Conservation (phyloP, 2,113 vertebrate genomes). For the Variabilichromis moorii region DNA sequence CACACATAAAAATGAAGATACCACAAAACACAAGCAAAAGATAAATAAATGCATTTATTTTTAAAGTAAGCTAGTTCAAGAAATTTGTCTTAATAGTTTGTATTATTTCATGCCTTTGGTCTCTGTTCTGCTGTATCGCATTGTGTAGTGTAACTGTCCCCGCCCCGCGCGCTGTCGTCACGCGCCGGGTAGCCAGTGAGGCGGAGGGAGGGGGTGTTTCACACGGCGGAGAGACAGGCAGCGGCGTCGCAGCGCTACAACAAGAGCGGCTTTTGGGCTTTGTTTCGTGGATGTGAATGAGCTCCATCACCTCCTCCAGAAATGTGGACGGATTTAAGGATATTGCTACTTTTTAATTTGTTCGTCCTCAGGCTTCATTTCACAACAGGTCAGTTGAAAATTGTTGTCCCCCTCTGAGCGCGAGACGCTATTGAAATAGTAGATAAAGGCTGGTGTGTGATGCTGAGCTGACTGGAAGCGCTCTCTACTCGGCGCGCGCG, state of each 20-base stretch:
- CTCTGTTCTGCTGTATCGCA: background rate
- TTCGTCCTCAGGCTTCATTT: constrained; percentile 46
- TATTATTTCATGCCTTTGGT: background rate
- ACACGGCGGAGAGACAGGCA: background rate
- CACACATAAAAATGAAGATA: background rate
- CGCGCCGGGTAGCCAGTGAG: constrained; percentile 31
- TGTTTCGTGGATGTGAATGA: constrained; percentile 68
- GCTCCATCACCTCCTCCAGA: constrained; percentile 47
- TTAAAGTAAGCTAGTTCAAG: background rate
- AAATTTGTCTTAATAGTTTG: background rate
- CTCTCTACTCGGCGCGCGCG: background rate
- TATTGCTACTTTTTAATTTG: constrained; percentile 60
- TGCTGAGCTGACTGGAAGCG: constrained; percentile 2
- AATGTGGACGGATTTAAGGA: constrained; percentile 71
- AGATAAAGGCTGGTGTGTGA: background rate
- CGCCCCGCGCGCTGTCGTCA: constrained; percentile 54
- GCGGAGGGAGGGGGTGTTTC: background rate
- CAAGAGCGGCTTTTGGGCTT: constrained; percentile 53
- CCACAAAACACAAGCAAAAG: background rate
- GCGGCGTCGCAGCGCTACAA: constrained; percentile 45
- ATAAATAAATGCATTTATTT: background rate
- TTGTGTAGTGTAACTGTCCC: background rate
- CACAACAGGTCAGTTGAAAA: constrained; percentile 54
- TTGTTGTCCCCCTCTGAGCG: background rate
- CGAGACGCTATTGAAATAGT: background rate